Base-by-base conservation (phyloP, 2,113 vertebrate species). In the Kryptolebias marmoratus region DNA sequence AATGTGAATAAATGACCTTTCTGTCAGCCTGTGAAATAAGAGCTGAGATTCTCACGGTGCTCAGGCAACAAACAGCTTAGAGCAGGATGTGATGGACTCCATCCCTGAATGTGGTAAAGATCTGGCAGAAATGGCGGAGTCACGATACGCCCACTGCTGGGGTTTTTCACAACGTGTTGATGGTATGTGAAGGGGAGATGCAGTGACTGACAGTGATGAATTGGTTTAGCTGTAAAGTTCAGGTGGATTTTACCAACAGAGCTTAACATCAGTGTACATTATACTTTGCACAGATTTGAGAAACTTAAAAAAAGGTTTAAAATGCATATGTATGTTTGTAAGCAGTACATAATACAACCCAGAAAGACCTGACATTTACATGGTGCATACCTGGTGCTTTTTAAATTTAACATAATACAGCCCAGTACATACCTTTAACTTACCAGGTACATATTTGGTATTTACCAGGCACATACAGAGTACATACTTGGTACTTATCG, bases 1-100 rank as follows among this genome's bases (percentile, higher is more conserved):
- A 10, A 72, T 75, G 81, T 78, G 80, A 85, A 89, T 89, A 90
- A 91, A 89, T 85, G 22, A 83, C 64, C 64, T 89, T 84, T 87
- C 81, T 88, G 86, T 83, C 82, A 86, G 82, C 45, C 58, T 68
- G 83, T 15, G 47, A 90, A 92, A 89, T 74, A 71, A 80, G 82
- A 89, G 73, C 80, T 52, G 18, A 73, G n/a, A 22, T 89, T 91
- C 91, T 84, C 86, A 88, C 71, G 72, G 68, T 75, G 77, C 81
- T 85, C 71, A 63, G 54, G 56, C 62, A 56, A 36, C 42, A 4
- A 8, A 54, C 52, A 59, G 30, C 36, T 47, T 53, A 66, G 58
- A 5, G 42, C 27, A 13, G 78, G 71, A 50, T 55, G 47, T 87
- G 85, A 81, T 79, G 15, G 75, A 79, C 68, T 22, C 22, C 22